Percentiles rank a stretch among this genome's conserved stretches.
Evolutionary conservation across 1,140 invertebrate genomes (phyloP).

Genomic region (Pentalonia nigronervosa): DNA sequence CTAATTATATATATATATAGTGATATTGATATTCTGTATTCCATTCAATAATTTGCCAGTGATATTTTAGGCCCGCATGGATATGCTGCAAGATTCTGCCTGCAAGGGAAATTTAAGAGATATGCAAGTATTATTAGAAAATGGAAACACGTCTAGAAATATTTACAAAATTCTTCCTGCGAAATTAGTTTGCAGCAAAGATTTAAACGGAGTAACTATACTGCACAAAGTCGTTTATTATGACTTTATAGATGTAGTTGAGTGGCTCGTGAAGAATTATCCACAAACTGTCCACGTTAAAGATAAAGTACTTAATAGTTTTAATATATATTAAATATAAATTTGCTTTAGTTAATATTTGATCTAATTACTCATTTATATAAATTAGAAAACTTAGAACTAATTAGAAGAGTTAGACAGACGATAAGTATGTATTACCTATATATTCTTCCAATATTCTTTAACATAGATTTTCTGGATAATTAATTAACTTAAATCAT

Average conservation of each 20-base stretch:
- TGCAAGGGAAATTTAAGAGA: constrained; percentile 73
- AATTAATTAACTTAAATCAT: neutral
- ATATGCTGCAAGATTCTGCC: constrained; percentile 76
- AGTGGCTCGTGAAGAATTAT: constrained; percentile 78
- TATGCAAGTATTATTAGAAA: constrained; percentile 70
- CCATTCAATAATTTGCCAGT: neutral
- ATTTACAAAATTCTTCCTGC: constrained; percentile 66
- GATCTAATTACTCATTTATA: neutral
- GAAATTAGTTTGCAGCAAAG: constrained; percentile 74
- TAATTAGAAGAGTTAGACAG: neutral
- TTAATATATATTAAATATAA: constrained; percentile 19
- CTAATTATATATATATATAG: no score
- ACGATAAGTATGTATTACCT: neutral
- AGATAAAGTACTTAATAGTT: constrained; percentile 75
- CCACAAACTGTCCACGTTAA: constrained; percentile 76
- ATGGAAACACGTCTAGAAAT: constrained; percentile 66
- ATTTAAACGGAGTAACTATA: constrained; percentile 76
- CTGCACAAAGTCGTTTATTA: constrained; percentile 83
- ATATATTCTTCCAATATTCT: neutral
- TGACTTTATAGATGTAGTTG: constrained; percentile 75
- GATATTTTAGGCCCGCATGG: constrained; percentile 70
- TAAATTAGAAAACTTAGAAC: neutral
- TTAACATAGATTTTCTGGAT: no score
- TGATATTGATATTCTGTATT: neutral
- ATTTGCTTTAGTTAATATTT: neutral